phyloP scores from a whole-genome alignment of 2,113 vertebrate species.

The Pteropus alecto region DNA sequence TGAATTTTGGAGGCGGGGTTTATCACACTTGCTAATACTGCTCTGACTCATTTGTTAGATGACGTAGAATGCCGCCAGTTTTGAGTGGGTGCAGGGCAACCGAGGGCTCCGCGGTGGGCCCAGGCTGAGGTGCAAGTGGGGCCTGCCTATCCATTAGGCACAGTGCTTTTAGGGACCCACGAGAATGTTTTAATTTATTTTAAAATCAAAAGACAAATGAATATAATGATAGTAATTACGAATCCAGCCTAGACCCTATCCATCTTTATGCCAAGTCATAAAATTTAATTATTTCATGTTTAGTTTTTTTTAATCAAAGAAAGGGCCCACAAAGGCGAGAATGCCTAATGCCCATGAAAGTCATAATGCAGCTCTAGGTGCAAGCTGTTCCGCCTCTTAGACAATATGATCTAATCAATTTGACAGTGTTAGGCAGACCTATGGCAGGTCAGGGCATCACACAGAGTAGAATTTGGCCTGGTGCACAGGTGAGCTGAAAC shows the following conservation, averaged over 20 bases:
- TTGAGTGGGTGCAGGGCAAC: not conserved
- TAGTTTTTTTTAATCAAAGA: not conserved
- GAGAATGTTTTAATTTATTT: not conserved
- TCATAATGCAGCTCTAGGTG: not conserved
- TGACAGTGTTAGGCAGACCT: too few relatives aligned
- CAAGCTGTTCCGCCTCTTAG: too few relatives aligned
- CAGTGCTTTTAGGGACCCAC: not conserved
- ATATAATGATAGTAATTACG: not conserved
- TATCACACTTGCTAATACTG: not conserved
- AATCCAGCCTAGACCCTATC: not conserved
- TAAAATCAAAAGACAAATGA: not conserved
- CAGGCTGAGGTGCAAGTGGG: not conserved
- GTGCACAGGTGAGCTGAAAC: not conserved
- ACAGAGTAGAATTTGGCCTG: not conserved
- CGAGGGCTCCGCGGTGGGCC: not conserved
- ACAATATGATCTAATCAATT: fast-evolving
- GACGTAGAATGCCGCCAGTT: not conserved
- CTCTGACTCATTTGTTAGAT: not conserved
- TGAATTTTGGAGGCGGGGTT: not conserved
- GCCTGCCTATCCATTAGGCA: not conserved
- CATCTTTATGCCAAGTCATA: not conserved
- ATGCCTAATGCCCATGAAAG: not conserved
- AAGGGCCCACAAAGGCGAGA: not conserved
- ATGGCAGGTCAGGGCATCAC: not conserved
- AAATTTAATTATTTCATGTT: not conserved